Evolutionary conservation across 2,888 invertebrate genomes (phyloP).

Genomic region (Polyploca ridens): DNA sequence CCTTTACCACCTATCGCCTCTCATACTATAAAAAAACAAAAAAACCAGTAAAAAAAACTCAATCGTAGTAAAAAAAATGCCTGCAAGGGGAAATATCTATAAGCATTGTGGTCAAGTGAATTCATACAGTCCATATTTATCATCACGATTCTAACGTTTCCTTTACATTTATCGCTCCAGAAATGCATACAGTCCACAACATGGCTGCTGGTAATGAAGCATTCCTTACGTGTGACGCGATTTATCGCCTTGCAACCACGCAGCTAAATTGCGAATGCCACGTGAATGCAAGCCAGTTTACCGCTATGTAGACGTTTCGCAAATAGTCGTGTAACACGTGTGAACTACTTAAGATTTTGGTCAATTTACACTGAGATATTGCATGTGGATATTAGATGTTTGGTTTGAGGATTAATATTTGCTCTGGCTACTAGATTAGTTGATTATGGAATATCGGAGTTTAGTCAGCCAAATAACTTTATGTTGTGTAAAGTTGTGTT

Average conservation of each 20-base stretch:
- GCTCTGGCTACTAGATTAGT: neutral
- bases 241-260: slow-evolving; percentile 48
- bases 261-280: slow-evolving; percentile 57
- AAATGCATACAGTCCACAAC: slow-evolving; percentile 17
- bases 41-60: too few relatives aligned
- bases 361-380: slow-evolving; percentile 17
- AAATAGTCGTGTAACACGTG: slow-evolving; percentile 49
- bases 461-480: too few relatives aligned
- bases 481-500: too few relatives aligned
- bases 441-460: neutral
- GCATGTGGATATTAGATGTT: neutral
- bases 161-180: slow-evolving; percentile 1
- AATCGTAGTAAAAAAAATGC: neutral
- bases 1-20: too few relatives aligned
- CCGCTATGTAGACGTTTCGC: slow-evolving; percentile 45
- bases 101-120: neutral
- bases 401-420: neutral
- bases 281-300: slow-evolving; percentile 40
- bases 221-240: slow-evolving; percentile 61
- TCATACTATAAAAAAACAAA: too few relatives aligned
- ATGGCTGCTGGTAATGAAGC: slow-evolving; percentile 52
- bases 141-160: neutral
- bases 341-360: slow-evolving; percentile 25
- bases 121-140: neutral
- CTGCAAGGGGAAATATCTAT: neutral